Percentiles rank a stretch among this genome's conserved stretches.
Conservation (phyloP, 2,113 vertebrate genomes). For the Carettochelys insculpta region DNA sequence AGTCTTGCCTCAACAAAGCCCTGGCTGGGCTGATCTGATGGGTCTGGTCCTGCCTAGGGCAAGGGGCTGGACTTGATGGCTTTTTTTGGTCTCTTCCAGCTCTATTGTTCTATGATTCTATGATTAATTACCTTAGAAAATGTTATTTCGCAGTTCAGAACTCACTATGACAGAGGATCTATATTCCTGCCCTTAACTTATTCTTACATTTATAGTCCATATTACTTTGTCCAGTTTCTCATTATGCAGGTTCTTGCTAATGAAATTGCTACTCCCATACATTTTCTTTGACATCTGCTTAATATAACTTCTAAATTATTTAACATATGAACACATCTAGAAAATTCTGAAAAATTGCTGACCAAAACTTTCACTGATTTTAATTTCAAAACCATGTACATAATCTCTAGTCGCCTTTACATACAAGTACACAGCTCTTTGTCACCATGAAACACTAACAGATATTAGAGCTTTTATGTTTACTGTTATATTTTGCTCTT, state of each 20-base stretch:
- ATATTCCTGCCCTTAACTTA: background rate
- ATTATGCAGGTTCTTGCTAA: background rate
- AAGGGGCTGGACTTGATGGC: too few species aligned
- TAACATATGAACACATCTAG: background rate
- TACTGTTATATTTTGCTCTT: background rate
- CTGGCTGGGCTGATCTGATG: too few species aligned
- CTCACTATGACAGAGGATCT: background rate
- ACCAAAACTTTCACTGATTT: background rate
- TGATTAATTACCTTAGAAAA: fast-evolving
- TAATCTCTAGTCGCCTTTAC: background rate
- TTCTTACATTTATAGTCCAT: background rate
- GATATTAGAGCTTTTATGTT: background rate
- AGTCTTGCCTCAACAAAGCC: too few species aligned
- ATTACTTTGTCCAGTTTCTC: background rate
- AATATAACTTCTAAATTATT: background rate
- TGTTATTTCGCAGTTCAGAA: background rate
- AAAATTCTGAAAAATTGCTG: background rate
- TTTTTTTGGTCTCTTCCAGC: too few species aligned
- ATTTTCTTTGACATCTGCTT: background rate
- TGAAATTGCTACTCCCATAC: background rate
- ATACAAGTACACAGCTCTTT: background rate
- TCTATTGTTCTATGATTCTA: too few species aligned
- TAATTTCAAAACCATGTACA: background rate
- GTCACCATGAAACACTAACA: fast-evolving
- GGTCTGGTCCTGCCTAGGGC: too few species aligned